phyloP scores from a whole-genome alignment of 35 echinoderm and acorn worm genomes.

The Ophiothrix spiculata region DNA sequence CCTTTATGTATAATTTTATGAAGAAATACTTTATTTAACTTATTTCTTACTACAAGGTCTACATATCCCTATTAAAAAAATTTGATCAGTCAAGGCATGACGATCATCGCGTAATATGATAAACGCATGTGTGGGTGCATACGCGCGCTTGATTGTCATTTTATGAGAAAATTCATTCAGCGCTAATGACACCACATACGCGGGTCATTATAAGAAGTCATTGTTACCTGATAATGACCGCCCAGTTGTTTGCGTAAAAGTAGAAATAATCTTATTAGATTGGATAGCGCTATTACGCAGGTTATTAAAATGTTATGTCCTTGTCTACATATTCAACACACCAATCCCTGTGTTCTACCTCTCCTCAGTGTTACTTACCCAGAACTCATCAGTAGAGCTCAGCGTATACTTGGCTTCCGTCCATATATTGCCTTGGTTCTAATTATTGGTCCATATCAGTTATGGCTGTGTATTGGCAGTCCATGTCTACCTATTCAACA shows the following conservation, averaged over 20 bases:
- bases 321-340: background rate
- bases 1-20: too few species aligned
- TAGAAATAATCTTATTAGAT: background rate
- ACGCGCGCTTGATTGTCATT: too few species aligned
- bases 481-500: conserved; percentile 50
- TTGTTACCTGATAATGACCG: background rate
- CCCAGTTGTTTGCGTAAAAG: background rate
- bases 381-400: conserved; percentile 53
- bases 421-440: conserved; percentile 79
- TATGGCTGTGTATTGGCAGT: conserved; percentile 21
- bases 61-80: too few species aligned
- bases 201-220: background rate
- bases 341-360: background rate
- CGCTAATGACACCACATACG: too few species aligned
- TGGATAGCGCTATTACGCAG: background rate
- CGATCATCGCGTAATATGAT: too few species aligned
- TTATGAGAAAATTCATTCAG: too few species aligned
- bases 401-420: conserved; percentile 42
- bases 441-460: conserved; percentile 45
- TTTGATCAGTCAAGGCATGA: too few species aligned
- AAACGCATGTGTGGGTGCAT: too few species aligned
- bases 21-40: too few species aligned
- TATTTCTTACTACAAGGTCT: too few species aligned
- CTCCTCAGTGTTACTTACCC: conserved; percentile 46
- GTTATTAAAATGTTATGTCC: background rate